A percentile compares a stretch with the other conserved stretches of the same genome.
These are phyloP conservation scores for Paraescarpia echinospica DNA, from an alignment of 1,140 invertebrate genomes.

Conservation along the genomic window DNA sequence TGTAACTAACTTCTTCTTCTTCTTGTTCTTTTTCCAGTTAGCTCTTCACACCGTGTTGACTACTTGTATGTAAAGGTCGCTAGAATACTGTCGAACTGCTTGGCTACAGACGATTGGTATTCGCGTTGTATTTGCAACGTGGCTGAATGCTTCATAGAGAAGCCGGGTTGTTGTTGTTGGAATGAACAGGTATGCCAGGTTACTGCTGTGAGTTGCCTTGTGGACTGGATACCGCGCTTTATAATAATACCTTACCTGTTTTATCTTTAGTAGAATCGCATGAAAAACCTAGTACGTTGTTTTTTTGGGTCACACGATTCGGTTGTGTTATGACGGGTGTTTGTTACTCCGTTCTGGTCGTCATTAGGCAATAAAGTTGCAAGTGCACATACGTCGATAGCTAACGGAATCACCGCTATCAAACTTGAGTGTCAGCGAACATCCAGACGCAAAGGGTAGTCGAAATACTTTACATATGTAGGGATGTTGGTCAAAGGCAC, in stretches of 20 bases:
- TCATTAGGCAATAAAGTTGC: neutral
- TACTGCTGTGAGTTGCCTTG: too few relatives aligned
- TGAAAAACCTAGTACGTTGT: neutral
- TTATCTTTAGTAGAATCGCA: neutral
- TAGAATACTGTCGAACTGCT: too few relatives aligned
- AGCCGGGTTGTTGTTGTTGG: too few relatives aligned
- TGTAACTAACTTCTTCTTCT: neutral
- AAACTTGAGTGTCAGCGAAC: neutral
- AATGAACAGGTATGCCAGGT: too few relatives aligned
- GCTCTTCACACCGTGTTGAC: too few relatives aligned
- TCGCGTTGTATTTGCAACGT: too few relatives aligned
- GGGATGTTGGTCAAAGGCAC: neutral
- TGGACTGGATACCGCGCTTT: too few relatives aligned
- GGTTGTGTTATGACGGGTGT: neutral
- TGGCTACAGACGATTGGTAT: too few relatives aligned
- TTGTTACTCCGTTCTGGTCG: neutral
- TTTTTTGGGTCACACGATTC: neutral
- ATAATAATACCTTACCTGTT: too few relatives aligned
- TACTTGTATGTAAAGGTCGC: too few relatives aligned
- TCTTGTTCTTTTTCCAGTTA: too few relatives aligned
- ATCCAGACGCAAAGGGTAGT: neutral
- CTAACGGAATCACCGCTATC: neutral
- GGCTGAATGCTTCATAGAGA: too few relatives aligned
- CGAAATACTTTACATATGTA: neutral
- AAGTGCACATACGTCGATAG: neutral